A percentile compares a stretch with the other conserved stretches of the same genome.
These are phyloP conservation scores for Coracopsis vasa DNA, from an alignment of 2,113 vertebrate genomes.

Conservation along the genomic window DNA sequence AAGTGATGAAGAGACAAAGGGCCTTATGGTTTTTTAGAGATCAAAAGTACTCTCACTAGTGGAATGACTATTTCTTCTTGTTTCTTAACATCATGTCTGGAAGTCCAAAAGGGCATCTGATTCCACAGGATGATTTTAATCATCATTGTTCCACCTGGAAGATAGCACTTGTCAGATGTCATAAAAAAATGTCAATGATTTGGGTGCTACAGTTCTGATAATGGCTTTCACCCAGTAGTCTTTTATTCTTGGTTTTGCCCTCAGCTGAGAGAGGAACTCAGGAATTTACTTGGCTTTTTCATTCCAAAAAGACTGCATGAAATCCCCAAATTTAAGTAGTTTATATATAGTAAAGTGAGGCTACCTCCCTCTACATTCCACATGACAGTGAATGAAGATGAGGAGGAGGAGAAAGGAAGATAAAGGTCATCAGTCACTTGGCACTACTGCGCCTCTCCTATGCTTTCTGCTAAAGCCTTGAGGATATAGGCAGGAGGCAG, in stretches of 20 bases:
- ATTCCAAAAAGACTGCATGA: background rate
- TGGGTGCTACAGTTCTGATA: background rate
- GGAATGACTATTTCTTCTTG: background rate
- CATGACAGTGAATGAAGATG: background rate
- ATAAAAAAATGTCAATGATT: background rate
- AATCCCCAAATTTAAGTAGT: background rate
- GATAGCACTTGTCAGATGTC: background rate
- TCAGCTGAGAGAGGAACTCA: background rate
- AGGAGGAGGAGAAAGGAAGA: background rate
- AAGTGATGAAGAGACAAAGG: background rate
- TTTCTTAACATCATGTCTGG: background rate
- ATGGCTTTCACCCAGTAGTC: background rate
- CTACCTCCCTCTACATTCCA: background rate
- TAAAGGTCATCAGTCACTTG: background rate
- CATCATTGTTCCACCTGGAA: background rate
- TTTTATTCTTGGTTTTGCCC: background rate
- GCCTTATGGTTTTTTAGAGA: background rate
- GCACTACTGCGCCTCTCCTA: background rate
- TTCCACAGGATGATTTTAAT: background rate
- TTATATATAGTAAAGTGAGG: background rate
- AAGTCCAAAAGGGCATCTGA: background rate
- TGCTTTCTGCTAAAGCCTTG: background rate
- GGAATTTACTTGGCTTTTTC: background rate
- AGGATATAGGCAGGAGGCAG: background rate
- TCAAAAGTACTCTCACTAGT: background rate